Evolutionary conservation across 2,113 vertebrate species (phyloP).

Genomic region (Nothobranchius kuhntae): DNA sequence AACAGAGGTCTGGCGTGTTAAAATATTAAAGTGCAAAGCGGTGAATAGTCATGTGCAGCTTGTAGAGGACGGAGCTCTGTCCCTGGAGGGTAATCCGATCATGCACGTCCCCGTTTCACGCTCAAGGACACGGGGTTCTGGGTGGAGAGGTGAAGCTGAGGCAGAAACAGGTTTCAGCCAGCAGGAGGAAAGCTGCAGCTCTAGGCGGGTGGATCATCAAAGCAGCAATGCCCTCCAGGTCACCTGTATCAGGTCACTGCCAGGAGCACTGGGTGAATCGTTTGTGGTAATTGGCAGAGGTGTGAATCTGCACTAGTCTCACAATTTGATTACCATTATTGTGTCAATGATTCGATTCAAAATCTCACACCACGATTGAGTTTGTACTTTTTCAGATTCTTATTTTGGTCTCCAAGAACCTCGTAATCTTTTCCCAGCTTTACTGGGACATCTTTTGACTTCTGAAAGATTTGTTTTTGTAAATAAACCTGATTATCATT

Average conservation of each 20-base stretch:
- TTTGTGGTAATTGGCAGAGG: background rate
- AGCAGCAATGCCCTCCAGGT: conserved; percentile 48
- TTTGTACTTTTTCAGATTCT: too few relatives aligned
- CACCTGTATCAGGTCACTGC: conserved; percentile 30
- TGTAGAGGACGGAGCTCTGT: conserved; percentile 56
- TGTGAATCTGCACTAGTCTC: too few relatives aligned
- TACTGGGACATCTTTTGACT: too few relatives aligned
- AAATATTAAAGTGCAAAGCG: conserved; percentile 67
- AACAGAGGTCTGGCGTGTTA: conserved; percentile 49
- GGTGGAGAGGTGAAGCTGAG: conserved; percentile 29
- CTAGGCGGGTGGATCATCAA: conserved; percentile 43
- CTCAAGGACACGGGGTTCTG: conserved; percentile 60
- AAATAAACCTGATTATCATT: too few relatives aligned
- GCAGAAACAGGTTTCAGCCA: conserved; percentile 43
- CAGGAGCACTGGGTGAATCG: conserved; percentile 17
- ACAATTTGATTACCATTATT: too few relatives aligned
- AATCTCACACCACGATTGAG: too few relatives aligned
- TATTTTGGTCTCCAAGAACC: too few relatives aligned
- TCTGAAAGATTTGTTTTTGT: too few relatives aligned
- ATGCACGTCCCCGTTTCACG: conserved; percentile 63
- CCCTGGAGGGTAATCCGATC: conserved; percentile 70
- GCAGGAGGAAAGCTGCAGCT: conserved; percentile 32
- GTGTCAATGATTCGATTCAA: too few relatives aligned
- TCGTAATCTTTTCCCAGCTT: too few relatives aligned
- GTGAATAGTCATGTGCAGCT: conserved; percentile 75